phyloP scores from a whole-genome alignment of 1,140 invertebrate species.

The Caenorhabditis brenneri region DNA sequence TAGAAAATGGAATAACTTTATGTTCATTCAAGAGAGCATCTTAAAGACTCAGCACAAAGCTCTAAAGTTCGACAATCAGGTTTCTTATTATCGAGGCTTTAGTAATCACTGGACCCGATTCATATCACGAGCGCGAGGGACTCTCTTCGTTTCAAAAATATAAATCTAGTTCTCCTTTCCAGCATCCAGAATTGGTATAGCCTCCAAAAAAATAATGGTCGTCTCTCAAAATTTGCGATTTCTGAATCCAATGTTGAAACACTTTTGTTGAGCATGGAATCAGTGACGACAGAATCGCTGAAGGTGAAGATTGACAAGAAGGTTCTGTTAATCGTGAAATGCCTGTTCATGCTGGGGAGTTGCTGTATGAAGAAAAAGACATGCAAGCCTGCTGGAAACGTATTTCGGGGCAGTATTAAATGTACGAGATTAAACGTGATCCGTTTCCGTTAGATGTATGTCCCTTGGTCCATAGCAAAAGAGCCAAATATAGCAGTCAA shows the following conservation, averaged over 20 bases:
- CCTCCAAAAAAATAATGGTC: not conserved
- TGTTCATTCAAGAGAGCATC: not conserved
- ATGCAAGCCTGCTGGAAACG: constrained; percentile 43
- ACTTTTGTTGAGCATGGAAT: constrained; percentile 51
- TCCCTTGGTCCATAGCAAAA: too few relatives aligned
- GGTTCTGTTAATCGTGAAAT: constrained; percentile 30
- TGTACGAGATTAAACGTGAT: constrained; percentile 56
- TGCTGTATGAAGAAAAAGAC: constrained; percentile 50
- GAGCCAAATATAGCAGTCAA: too few relatives aligned
- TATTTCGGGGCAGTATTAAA: constrained; percentile 12
- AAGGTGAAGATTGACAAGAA: not conserved
- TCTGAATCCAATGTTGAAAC: not conserved
- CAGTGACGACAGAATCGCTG: constrained; percentile 8
- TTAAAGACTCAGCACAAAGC: not conserved
- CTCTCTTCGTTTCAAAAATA: not conserved
- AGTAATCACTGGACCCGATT: not conserved
- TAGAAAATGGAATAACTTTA: constrained; percentile 15
- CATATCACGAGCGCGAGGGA: not conserved
- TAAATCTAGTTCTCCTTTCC: not conserved
- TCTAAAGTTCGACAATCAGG: not conserved
- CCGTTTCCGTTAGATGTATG: too few relatives aligned
- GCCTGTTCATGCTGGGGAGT: constrained; percentile 49
- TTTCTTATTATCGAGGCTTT: not conserved
- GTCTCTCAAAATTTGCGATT: not conserved
- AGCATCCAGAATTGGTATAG: not conserved